A percentile compares a stretch with the other conserved stretches of the same genome.
Conservation (phyloP, 2,797 vertebrate genomes). For the Podarcis siculus region DNA sequence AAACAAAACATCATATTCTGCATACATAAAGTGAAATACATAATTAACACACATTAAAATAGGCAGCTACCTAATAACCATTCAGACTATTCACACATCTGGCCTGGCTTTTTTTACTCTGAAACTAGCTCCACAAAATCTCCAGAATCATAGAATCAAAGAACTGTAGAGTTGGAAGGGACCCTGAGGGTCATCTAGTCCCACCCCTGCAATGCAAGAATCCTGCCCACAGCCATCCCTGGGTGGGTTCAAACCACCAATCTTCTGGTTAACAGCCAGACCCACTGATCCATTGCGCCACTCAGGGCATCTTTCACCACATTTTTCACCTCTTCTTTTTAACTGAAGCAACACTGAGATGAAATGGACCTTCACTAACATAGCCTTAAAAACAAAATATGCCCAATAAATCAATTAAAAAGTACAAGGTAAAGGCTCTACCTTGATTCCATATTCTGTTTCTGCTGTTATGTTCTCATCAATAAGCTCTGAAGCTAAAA, state of each 20-base stretch:
- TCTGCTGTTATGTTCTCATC: conserved; percentile 79
- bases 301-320: too few relatives aligned
- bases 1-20: conserved; percentile 24
- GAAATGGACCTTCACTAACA: neutral
- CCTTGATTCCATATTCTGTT: conserved; percentile 84
- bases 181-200: too few relatives aligned
- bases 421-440: conserved; percentile 67
- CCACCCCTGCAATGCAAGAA: too few relatives aligned
- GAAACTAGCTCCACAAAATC: neutral
- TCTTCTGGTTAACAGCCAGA: too few relatives aligned
- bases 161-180: too few relatives aligned
- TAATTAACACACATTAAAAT: neutral
- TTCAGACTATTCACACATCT: neutral
- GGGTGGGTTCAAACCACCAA: too few relatives aligned
- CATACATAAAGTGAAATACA: neutral
- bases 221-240: too few relatives aligned
- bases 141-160: neutral
- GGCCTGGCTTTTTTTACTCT: neutral
- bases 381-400: neutral
- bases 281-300: too few relatives aligned
- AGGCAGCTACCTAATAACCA: neutral
- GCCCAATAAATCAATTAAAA: conserved; percentile 12
- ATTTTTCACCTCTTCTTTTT: too few relatives aligned
- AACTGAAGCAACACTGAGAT: too few relatives aligned
- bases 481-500: conserved; percentile 88